Percentiles rank a stretch among this genome's conserved stretches.
Conservation (phyloP, 2,888 invertebrate species). For the Acrobeloides nanus region DNA sequence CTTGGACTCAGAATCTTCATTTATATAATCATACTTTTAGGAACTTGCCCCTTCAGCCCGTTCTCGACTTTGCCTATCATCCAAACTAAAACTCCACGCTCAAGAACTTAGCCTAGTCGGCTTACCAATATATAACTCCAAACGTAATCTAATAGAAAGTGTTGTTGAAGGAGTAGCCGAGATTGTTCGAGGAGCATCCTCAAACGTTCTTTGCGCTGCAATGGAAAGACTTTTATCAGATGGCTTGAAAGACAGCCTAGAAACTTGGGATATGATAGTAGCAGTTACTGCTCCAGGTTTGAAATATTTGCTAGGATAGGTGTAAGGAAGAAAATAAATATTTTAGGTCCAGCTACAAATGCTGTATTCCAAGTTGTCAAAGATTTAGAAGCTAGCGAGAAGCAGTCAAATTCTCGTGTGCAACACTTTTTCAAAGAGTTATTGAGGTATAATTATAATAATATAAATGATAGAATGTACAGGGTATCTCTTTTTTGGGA, state of each 20-base stretch:
- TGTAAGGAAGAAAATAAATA: too few relatives aligned
- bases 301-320: too few relatives aligned
- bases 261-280: slow-evolving; percentile 38
- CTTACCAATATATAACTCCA: slow-evolving; percentile 45
- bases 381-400: slow-evolving; percentile 37
- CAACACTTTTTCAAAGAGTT: slow-evolving; percentile 43
- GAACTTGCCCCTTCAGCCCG: neutral
- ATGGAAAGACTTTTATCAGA: slow-evolving; percentile 76
- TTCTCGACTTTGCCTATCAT: slow-evolving; percentile 5
- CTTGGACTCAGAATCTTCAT: too few relatives aligned
- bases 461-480: too few relatives aligned
- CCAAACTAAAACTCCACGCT: slow-evolving; percentile 36
- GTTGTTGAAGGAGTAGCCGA: slow-evolving; percentile 51
- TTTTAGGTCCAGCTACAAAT: slow-evolving; percentile 38
- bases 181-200: slow-evolving; percentile 29
- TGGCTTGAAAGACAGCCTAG: slow-evolving; percentile 68
- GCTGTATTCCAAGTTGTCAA: slow-evolving; percentile 39
- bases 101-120: slow-evolving; percentile 47
- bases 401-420: slow-evolving; percentile 37
- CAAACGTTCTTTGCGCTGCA: slow-evolving; percentile 67
- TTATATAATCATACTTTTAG: too few relatives aligned
- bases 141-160: slow-evolving; percentile 41
- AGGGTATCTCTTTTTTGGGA: slow-evolving; percentile 67
- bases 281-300: slow-evolving; percentile 39
- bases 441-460: slow-evolving; percentile 25